A percentile compares a stretch with the other conserved stretches of the same genome.
These are phyloP conservation scores for Mellilla xanthometata DNA, from an alignment of 2,888 invertebrate genomes.

Conservation along the genomic window DNA sequence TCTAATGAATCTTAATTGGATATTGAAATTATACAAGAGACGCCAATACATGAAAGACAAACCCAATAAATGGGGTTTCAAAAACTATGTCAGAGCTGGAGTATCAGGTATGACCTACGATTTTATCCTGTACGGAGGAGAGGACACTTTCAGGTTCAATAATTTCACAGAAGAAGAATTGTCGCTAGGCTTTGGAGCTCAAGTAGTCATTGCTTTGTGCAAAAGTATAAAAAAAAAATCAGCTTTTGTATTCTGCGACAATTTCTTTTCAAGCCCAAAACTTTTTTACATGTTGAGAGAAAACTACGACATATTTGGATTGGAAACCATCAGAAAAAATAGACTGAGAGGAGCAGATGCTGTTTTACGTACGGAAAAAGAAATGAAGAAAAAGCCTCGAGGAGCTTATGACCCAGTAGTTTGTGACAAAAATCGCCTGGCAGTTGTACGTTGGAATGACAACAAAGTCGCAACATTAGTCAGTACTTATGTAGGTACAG, in stretches of 20 bases:
- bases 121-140: slow-evolving; percentile 17
- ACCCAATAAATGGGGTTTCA: slow-evolving; percentile 49
- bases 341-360: slow-evolving; percentile 32
- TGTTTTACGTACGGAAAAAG: slow-evolving; percentile 27
- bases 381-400: slow-evolving; percentile 32
- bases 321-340: slow-evolving; percentile 35
- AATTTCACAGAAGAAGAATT: slow-evolving; percentile 19
- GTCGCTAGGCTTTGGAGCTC: slow-evolving; percentile 26
- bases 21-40: slow-evolving; percentile 17
- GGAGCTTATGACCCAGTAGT: slow-evolving; percentile 27
- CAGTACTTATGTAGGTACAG: slow-evolving; percentile 36
- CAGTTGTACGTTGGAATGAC: slow-evolving; percentile 39
- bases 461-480: slow-evolving; percentile 41
- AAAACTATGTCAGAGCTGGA: slow-evolving; percentile 45
- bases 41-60: slow-evolving; percentile 46
- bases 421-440: slow-evolving; percentile 30
- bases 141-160: slow-evolving; percentile 16
- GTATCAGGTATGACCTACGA: slow-evolving; percentile 44
- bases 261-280: slow-evolving; percentile 31
- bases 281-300: slow-evolving; percentile 29
- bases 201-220: slow-evolving; percentile 27
- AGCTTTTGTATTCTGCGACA: slow-evolving; percentile 19
- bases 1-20: not conserved
- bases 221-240: slow-evolving; percentile 20
- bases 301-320: slow-evolving; percentile 34